Evolutionary conservation across 2,113 vertebrate species (phyloP).

Genomic region (Trematomus loennbergii): DNA sequence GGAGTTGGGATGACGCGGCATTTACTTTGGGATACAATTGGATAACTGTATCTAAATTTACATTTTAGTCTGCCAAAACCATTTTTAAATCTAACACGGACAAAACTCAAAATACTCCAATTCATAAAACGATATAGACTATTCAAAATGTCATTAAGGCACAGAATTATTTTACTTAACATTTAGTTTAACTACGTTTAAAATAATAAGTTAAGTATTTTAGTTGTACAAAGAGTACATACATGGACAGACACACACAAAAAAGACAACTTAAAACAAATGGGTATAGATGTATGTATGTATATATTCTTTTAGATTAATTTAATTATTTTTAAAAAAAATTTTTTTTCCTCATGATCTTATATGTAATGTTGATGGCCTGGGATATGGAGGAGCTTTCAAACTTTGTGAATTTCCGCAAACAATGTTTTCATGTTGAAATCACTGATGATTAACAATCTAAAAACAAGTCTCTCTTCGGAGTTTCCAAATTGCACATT

Average conservation of each 20-base stretch:
- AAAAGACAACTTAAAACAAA: no score
- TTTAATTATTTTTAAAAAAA: no score
- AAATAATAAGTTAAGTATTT: no score
- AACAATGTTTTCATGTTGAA: constrained; percentile 47
- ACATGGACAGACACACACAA: no score
- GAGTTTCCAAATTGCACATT: constrained; percentile 31
- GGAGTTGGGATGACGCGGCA: neutral
- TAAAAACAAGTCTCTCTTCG: no score
- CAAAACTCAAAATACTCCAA: neutral
- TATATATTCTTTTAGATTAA: neutral
- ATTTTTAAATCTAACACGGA: neutral
- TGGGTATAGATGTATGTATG: no score
- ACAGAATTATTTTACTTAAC: no score
- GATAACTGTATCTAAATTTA: neutral
- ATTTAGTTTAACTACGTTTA: no score
- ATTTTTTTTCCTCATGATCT: no score
- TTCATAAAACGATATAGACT: neutral
- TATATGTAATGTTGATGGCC: neutral
- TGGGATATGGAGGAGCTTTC: constrained; percentile 1
- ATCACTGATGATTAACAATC: constrained; percentile 25
- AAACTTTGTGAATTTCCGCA: constrained; percentile 5
- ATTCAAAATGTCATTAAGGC: neutral
- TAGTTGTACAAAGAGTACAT: no score
- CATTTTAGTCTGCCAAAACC: neutral
- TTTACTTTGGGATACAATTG: neutral